Evolutionary conservation across 2,113 vertebrate genomes (phyloP), one percentile per base, ranked within the genome.

Genomic region (Athene cunicularia): DNA sequence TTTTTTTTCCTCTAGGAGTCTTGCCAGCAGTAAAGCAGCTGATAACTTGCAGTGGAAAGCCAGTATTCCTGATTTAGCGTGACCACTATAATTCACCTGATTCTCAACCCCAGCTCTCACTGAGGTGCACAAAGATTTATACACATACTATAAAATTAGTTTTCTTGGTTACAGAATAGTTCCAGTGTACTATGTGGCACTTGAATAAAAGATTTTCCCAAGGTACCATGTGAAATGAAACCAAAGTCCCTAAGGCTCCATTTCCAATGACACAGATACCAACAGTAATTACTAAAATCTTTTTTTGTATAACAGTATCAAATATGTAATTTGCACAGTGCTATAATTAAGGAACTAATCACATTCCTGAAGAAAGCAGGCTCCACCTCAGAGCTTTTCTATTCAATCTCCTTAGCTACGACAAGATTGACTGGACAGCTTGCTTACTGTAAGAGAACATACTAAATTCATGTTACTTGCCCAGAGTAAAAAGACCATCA

Each of bases 261-360:
- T 93, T 96, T 92, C 87, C 88, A 92, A 22, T 15, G 80, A 93
- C 53, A 80, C 18, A 70, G 86, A 94, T 39, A 93, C 52, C 68
- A 82, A 73, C 37, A 90, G 87, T 68, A 95, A 96, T 88, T 80
- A 91, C 59, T 75, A 71, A 83, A 90, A 80, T 74, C 8, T 74
- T 76, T 71, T 86, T 96, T 93, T 45, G 35, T 95, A 76, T 66
- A 95, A 86, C 33, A 56, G 30, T 76, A 84, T 75, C 80, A 94
- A 94, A 95, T 24, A 74, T 13, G 12, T 70, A 88, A 97, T 93
- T 97, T 95, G 55, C 26, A 55, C 77, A 89, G 90, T 64, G 64
- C 74, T 95, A 59, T 83, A 97, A 96, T 96, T 97, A 89, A 86
- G 86, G 62, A 97, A 87, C 82, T 95, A 94, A 95, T 95, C 94